Evolutionary conservation across 1,140 invertebrate species (phyloP), one percentile per base, ranked within the genome.

Genomic region (Bombus haemorrhoidalis): DNA sequence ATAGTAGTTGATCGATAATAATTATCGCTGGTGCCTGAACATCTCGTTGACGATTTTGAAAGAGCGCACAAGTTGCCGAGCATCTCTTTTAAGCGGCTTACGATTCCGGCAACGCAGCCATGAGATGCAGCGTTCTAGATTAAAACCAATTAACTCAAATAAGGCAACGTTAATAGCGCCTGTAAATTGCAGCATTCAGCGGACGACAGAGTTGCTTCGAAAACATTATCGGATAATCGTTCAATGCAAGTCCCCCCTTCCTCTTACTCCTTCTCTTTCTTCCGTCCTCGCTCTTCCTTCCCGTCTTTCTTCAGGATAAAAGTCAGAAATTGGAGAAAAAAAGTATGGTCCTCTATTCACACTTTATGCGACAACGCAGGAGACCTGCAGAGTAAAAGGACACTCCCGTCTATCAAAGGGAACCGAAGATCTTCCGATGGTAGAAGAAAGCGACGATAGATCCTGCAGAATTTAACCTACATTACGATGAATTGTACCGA

Each of bases 131-230:
- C 75, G 76, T 72, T 32, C 83, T 47, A 80, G 76, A 84, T 84
- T 84, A 84, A 83, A 83, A 84, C 53, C 76, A 84, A 84, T 84
- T 84, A 84, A 80, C 83, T 84, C 68, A 47, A 84, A 84, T 84
- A 84, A 84, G 83, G 76, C 76, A 84, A 80, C 76, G 83, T 84
- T 84, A 84, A 84, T 80, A 84, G 76, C 62, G 83, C 41, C 53
- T 80, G 66, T 57, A 84, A 84, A 84, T 79, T 84, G 83, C 53
- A 53, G 28, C 25, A 59, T 79, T 84, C 66, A 71, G 37, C 37
- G 66, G 39, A 59, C 39, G 37, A 34, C 82, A 18, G n/a, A 43
- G 76, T 72, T 34, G 57, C 72, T 82, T 82, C 68, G 37, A 72
- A 84, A 79, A 84, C 83, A 84, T 84, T 84, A 72, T 37, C 76